Evolutionary conservation across 1,140 invertebrate species (phyloP).

Genomic region (Calosoma granatense): DNA sequence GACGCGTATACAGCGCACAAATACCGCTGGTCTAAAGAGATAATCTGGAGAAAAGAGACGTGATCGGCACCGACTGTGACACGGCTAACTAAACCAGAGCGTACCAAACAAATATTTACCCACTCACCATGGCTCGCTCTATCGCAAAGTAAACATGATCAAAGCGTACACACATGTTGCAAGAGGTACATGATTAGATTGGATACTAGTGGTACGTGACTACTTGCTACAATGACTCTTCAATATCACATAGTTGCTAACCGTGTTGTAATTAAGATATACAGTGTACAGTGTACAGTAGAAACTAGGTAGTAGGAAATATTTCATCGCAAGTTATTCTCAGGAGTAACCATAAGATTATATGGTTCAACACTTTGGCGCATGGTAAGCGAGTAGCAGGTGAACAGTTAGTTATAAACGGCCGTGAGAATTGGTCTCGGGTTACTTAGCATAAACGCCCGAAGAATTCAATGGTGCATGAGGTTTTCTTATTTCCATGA

Average conservation of each 20-base stretch:
- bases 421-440: neutral
- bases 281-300: no score
- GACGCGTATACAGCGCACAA: neutral
- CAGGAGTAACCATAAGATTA: neutral
- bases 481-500: neutral
- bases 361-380: neutral
- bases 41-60: neutral
- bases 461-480: constrained; percentile 1
- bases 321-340: no score
- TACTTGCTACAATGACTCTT: no score
- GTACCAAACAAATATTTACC: neutral
- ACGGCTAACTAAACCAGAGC: neutral
- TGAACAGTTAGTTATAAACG: constrained; percentile 1
- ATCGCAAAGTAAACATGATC: no score
- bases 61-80: neutral
- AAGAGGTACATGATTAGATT: no score
- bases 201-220: no score
- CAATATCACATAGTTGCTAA: no score
- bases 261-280: no score
- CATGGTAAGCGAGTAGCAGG: neutral
- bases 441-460: neutral
- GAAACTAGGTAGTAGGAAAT: no score
- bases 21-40: neutral
- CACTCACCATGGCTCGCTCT: no score
- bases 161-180: no score